Base-by-base conservation (phyloP, 2,797 vertebrate genomes). In the Malacoctenus gilli region DNA sequence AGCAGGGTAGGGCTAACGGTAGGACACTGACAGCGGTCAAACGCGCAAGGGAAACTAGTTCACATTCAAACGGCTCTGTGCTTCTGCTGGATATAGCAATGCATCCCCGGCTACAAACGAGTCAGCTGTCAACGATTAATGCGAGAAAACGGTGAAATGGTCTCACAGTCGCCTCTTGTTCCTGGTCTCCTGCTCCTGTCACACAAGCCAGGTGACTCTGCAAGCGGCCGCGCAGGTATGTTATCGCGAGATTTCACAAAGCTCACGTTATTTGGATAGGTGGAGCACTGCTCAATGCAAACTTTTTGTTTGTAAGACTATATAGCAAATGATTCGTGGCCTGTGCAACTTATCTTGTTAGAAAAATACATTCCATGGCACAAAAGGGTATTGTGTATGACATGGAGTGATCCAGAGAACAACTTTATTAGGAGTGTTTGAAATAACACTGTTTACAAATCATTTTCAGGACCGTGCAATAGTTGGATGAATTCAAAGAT, bases 1-100 rank as follows among this genome's bases (percentile, higher is more conserved):
- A 79, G 69, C 79, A 56, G 40, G 61, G 70, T 72, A 69, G 20
- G 13, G 84, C 72, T 84, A 82, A 77, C 60, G 16, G 67, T 61
- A 85, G 80, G 82, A 85, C 84, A 82, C 47, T 11, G 71, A 67
- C 77, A 85, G 81, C 87, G 81, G 85, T 87, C 82, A 89, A 82
- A 80, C 22, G 57, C 15, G 48, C 52, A 9, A 47, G 16, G 31
- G 59, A 41, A 36, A 74, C 36, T n/a, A 30, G 42, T 59, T 58
- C 1, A 32, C 13, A 32, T 39, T 4, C 7, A 2, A 10, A 13
- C 14, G 2, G 1, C 0, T 21, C 10, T 0, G 5, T n/a, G 6
- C 10, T 13, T 5, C 11, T 13, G 30, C 7, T 1, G 13, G 1
- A 0, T 2, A n/a, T 20, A 1, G 4, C 3, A 14, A 25, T 11